Evolutionary conservation across 2,113 vertebrate genomes (phyloP).

Genomic region (Polypterus bichir): DNA sequence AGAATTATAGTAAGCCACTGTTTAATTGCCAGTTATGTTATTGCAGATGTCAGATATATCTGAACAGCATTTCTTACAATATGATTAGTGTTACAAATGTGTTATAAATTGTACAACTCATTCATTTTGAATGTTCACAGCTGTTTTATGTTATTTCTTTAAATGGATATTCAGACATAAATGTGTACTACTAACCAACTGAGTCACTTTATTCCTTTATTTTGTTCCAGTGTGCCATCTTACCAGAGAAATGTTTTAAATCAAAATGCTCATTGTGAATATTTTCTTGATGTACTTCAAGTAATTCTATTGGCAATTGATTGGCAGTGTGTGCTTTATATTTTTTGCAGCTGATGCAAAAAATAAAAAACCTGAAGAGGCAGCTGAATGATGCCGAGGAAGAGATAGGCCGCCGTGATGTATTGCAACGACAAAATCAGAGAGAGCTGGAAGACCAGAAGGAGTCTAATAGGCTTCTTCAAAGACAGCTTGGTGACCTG

Average conservation of each 20-base stretch:
- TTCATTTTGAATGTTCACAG: not conserved
- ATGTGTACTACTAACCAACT: not conserved
- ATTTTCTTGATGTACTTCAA: too few species aligned
- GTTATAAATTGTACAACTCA: too few species aligned
- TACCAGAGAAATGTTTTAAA: too few species aligned
- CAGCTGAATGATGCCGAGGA: slow-evolving; percentile 57
- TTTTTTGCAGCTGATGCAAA: slow-evolving; percentile 45
- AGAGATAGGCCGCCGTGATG: slow-evolving; percentile 46
- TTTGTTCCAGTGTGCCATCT: not conserved
- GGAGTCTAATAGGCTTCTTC: slow-evolving; percentile 38
- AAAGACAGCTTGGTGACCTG: slow-evolving; percentile 47
- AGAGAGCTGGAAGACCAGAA: slow-evolving; percentile 55
- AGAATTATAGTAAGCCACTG: too few species aligned
- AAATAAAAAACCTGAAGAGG: slow-evolving; percentile 53
- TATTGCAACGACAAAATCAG: slow-evolving; percentile 41
- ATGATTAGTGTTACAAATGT: too few species aligned
- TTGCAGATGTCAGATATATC: too few species aligned
- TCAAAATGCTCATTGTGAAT: too few species aligned
- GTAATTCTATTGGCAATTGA: too few species aligned
- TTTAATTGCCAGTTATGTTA: too few species aligned
- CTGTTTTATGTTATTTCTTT: not conserved
- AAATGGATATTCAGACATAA: not conserved
- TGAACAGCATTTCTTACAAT: too few species aligned
- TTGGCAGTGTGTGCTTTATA: not conserved
- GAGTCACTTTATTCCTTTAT: not conserved